A percentile compares a stretch with the other conserved stretches of the same genome.
Conservation (phyloP, 2,888 invertebrate genomes). For the Caenorhabditis parvicauda region DNA sequence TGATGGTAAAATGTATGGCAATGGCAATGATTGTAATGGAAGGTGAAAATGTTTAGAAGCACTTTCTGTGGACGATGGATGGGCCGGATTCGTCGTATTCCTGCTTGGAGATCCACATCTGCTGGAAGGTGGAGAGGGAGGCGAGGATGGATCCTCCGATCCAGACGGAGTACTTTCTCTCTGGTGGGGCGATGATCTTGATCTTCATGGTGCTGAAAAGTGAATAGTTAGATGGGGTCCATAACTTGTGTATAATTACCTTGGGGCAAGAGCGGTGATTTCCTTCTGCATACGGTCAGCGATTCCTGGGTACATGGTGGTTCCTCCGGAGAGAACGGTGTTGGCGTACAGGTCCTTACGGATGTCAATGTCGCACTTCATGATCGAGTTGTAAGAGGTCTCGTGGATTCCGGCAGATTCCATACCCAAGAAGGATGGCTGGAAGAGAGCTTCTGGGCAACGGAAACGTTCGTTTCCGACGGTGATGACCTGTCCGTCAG, state of each 20-base stretch:
- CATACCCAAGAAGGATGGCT: conserved; percentile 78
- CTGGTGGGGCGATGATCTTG: conserved; percentile 70
- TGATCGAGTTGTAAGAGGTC: conserved; percentile 79
- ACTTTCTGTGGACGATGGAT: conserved; percentile 52
- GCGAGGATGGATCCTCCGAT: conserved; percentile 95
- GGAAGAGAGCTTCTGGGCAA: conserved; percentile 75
- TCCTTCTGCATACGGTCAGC: conserved; percentile 97
- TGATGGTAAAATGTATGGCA: too few relatives aligned
- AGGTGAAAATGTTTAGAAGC: conserved; percentile 51
- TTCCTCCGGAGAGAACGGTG: conserved; percentile 62
- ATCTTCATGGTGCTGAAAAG: conserved; percentile 70
- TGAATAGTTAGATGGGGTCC: too few relatives aligned
- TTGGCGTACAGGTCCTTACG: conserved; percentile 84
- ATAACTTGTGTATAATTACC: conserved; percentile 72
- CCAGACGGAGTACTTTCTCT: conserved; percentile 96
- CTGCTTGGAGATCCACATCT: conserved; percentile 78
- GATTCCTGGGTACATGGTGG: conserved; percentile 92
- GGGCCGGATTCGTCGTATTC: conserved; percentile 75
- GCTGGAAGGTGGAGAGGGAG: conserved; percentile 83
- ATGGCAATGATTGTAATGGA: too few relatives aligned
- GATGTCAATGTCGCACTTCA: conserved; percentile 89
- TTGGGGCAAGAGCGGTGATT: conserved; percentile 59
- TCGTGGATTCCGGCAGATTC: conserved; percentile 69
- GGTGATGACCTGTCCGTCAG: conserved; percentile 76
- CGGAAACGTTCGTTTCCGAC: conserved; percentile 75